Base-by-base conservation (phyloP, 2,888 invertebrate species). In the Drosophila anceps region DNA sequence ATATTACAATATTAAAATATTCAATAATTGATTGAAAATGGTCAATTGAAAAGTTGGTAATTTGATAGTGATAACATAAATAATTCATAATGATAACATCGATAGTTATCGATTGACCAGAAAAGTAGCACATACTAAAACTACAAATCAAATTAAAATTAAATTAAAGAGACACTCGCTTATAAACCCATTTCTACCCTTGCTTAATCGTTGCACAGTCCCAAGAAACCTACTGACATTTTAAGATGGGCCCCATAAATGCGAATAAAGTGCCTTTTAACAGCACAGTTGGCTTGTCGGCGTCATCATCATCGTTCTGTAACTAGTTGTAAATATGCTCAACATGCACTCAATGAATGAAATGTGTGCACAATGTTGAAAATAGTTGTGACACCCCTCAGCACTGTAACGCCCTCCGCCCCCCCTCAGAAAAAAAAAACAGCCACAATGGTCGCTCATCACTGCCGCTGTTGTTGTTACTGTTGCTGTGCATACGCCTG, bases 291-390 rank as follows among this genome's bases (percentile, higher is more conserved):
- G 57, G 53, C 39, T 70, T 33, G 53, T 57, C 63, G 60, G 43
- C 62, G 54, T 33, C 63, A 48, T 55, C 72, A 41, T 61, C 54
- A 58, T 62, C 59, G 70, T 46, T 51, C 66, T 76, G 63, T 79
- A 73, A 84, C 74, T 84, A 69, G 81, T 86, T 88, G 87, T 86
- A 86, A 84, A 86, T 86, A 86, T 82, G 75, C 87, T 80, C 79
- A 81, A 82, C 84, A 86, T 88, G 81, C 85, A 84, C 84, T 84
- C 84, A 87, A 84, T 84, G 84, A 87, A 84, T 84, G 81, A 84
- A 84, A 84, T 84, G 84, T 88, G 84, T 88, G 84, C 79, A 88
- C 81, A 85, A 86, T 86, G 86, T 84, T 88, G 85, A 87, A 87
- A 87, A 87, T 84, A 87, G 85, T 84, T 88, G 76, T 66, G 78